Percentiles rank a stretch among this genome's conserved stretches.
Conservation (phyloP, 2,113 vertebrate species). For the Xyrauchen texanus region DNA sequence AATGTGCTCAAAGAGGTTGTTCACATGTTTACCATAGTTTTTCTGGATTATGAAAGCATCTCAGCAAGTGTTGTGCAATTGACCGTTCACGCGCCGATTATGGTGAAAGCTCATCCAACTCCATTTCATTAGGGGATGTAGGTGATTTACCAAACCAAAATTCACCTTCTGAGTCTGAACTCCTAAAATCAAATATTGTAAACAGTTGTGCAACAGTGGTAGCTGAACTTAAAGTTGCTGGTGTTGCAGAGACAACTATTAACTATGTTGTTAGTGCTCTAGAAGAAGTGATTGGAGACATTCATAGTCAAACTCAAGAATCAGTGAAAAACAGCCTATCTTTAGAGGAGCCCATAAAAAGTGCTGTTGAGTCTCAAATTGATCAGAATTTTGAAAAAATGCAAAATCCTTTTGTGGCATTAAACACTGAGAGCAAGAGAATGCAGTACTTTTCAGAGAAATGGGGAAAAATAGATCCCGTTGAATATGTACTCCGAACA, state of each 20-base stretch:
- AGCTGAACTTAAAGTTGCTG: constrained; percentile 46
- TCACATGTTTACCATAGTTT: constrained; percentile 34
- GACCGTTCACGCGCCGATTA: background rate
- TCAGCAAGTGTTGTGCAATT: constrained; percentile 14
- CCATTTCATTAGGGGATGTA: constrained; percentile 12
- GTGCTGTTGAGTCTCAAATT: constrained; percentile 26
- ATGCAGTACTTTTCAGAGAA: constrained; percentile 44
- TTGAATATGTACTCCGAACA: constrained; percentile 49
- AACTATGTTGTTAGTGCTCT: constrained; percentile 40
- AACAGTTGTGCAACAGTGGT: constrained; percentile 43
- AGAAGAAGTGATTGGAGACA: constrained; percentile 39
- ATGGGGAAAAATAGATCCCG: constrained; percentile 41
- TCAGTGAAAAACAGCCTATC: too few species aligned
- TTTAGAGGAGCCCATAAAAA: constrained; percentile 11
- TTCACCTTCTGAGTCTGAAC: background rate
- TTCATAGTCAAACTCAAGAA: constrained; percentile 14
- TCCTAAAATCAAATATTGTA: constrained; percentile 40
- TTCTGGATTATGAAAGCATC: constrained; percentile 43
- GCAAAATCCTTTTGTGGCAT: constrained; percentile 13
- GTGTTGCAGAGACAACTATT: constrained; percentile 31
- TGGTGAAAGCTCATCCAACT: constrained; percentile 14
- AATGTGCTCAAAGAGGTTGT: constrained; percentile 36
- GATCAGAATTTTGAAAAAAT: constrained; percentile 32
- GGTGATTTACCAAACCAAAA: constrained; percentile 1
- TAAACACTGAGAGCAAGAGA: constrained; percentile 53